Percentiles rank a stretch among this genome's conserved stretches.
phyloP scores from a whole-genome alignment of 2,888 invertebrate genomes.

The Limnephilus rhombicus region DNA sequence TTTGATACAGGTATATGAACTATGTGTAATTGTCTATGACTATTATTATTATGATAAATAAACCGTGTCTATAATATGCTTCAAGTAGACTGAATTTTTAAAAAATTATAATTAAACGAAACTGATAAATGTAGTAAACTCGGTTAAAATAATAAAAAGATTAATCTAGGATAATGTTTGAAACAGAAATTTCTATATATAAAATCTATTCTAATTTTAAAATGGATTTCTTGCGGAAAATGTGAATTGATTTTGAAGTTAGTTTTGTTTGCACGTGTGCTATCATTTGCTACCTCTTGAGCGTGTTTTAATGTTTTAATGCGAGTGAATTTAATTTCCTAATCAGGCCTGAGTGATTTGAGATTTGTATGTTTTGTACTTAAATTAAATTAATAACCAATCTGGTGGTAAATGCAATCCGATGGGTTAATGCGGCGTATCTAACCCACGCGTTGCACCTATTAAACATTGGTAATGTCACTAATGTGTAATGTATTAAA shows the following conservation, averaged over 20 bases:
- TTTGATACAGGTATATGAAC: conserved; percentile 58
- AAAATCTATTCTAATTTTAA: not conserved
- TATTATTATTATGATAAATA: conserved; percentile 49
- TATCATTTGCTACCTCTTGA: conserved; percentile 16
- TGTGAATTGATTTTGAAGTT: conserved; percentile 4
- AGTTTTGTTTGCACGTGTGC: conserved; percentile 23
- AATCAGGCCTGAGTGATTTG: not conserved
- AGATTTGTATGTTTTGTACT: not conserved
- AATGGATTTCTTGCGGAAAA: not conserved
- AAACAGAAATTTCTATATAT: conserved; percentile 27
- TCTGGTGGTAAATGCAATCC: not conserved
- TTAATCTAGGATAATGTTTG: conserved; percentile 28
- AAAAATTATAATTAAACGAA: conserved; percentile 43
- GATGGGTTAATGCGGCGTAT: not conserved
- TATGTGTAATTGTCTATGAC: conserved; percentile 57
- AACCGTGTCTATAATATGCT: conserved; percentile 62
- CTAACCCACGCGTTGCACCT: not conserved
- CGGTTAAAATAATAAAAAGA: not conserved
- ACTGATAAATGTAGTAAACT: conserved; percentile 41
- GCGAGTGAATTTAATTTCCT: not conserved
- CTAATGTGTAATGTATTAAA: no score
- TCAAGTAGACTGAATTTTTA: conserved; percentile 62
- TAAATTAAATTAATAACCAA: not conserved
- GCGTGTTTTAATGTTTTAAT: not conserved
- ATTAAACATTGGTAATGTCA: not conserved